These are phyloP conservation scores for Drosophila mulleri DNA, from an alignment of 2,888 invertebrate genomes.

Conservation along the genomic window DNA sequence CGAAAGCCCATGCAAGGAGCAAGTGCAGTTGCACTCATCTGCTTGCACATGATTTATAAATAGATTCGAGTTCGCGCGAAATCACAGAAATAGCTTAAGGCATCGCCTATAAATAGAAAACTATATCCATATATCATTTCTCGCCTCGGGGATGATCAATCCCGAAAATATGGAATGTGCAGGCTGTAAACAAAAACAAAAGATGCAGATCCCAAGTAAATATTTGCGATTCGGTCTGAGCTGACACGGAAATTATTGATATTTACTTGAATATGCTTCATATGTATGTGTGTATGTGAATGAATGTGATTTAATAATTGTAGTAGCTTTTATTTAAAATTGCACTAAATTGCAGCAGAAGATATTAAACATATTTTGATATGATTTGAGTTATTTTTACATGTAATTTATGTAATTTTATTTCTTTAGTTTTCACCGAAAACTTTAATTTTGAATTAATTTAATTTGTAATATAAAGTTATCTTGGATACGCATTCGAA, in stretches of 20 bases:
- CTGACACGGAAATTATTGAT: neutral
- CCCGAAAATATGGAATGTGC: constrained; percentile 1
- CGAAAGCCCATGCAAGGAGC: neutral
- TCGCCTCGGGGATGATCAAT: neutral
- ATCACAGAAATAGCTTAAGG: neutral
- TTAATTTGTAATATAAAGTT: too few species aligned
- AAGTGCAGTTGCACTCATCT: constrained; percentile 9
- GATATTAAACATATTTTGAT: too few species aligned
- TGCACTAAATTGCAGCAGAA: too few species aligned
- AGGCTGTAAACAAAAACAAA: constrained; percentile 11
- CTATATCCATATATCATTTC: constrained; percentile 4
- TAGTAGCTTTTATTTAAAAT: too few species aligned
- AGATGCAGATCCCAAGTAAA: constrained; percentile 3
- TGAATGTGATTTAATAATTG: too few species aligned
- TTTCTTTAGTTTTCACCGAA: too few species aligned
- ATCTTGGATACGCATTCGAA: too few species aligned
- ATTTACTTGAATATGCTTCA: too few species aligned
- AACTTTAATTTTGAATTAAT: too few species aligned
- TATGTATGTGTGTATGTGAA: too few species aligned
- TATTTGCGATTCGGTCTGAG: neutral
- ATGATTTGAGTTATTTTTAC: too few species aligned
- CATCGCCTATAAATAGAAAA: constrained; percentile 3
- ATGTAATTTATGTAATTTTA: too few species aligned
- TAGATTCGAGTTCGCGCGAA: constrained; percentile 5
- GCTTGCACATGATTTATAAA: neutral